phyloP scores from a whole-genome alignment of 2,888 invertebrate species.

The Gymnoscelis rufifasciata region DNA sequence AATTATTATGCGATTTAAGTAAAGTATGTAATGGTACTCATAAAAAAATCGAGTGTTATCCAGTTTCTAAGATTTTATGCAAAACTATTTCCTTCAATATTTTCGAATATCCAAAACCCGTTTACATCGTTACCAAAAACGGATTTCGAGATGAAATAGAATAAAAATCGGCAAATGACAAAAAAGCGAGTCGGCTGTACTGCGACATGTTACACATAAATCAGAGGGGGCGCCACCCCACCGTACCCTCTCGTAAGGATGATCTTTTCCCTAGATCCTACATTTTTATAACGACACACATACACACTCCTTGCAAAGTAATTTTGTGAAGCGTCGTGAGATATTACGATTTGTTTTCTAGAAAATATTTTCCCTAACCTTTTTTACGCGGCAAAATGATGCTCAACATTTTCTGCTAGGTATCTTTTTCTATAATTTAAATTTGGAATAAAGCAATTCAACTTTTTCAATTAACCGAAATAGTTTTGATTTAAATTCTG shows the following conservation, averaged over 20 bases:
- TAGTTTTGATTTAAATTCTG: no score
- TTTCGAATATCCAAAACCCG: neutral
- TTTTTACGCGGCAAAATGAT: no score
- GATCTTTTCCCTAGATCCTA: conserved; percentile 76
- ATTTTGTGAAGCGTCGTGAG: conserved; percentile 15
- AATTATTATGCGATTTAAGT: no score
- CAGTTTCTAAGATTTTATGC: no score
- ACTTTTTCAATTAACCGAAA: no score
- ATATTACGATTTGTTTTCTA: conserved; percentile 5
- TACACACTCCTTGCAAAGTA: conserved; percentile 50
- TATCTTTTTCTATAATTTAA: no score
- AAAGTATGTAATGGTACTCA: no score
- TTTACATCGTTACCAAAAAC: conserved; percentile 12
- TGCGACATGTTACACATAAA: conserved; percentile 77
- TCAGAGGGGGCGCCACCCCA: conserved; percentile 67
- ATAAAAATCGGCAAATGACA: conserved; percentile 76
- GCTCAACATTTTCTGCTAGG: no score
- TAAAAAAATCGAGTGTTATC: no score
- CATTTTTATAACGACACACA: conserved; percentile 75
- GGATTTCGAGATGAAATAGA: conserved; percentile 41
- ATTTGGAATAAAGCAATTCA: no score
- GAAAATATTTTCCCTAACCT: neutral
- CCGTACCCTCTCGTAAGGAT: conserved; percentile 55
- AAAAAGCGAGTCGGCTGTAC: conserved; percentile 66
- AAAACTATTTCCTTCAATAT: no score